A percentile compares a stretch with the other conserved stretches of the same genome.
Conservation (phyloP, 2,797 vertebrate species). For the Galago senegalensis region DNA sequence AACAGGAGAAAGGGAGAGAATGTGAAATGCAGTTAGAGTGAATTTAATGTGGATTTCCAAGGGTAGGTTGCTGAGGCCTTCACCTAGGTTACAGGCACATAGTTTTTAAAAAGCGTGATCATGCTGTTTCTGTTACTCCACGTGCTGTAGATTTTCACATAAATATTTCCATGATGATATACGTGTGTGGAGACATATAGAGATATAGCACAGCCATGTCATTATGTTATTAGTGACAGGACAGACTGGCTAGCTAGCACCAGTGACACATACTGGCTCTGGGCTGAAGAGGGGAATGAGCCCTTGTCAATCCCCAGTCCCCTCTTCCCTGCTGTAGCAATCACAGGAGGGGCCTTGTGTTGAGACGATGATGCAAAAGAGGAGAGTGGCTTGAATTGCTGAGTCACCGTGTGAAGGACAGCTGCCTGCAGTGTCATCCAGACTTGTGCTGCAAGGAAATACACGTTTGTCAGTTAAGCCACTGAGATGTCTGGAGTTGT, state of each 20-base stretch:
- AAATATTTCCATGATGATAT: neutral
- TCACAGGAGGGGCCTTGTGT: neutral
- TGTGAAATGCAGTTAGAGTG: neutral
- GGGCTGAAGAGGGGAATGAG: neutral
- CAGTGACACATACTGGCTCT: neutral
- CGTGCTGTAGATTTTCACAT: neutral
- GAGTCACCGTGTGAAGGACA: neutral
- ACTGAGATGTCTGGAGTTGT: neutral
- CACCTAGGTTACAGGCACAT: neutral
- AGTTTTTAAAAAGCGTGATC: neutral
- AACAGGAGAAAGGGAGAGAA: neutral
- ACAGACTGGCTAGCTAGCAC: neutral
- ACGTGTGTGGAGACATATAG: neutral
- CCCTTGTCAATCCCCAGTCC: neutral
- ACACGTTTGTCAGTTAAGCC: neutral
- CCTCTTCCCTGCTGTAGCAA: neutral
- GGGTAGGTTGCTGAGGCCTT: neutral
- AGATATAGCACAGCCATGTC: neutral
- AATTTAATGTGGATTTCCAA: slow-evolving; percentile 7
- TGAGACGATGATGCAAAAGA: neutral
- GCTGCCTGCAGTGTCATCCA: neutral
- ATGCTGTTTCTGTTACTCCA: neutral
- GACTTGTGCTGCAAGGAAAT: neutral
- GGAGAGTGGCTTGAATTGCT: neutral
- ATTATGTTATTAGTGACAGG: neutral